Evolutionary conservation across 2,113 vertebrate species (phyloP), one percentile per base, ranked within the genome.

Genomic region (Stigmatopora argus): DNA sequence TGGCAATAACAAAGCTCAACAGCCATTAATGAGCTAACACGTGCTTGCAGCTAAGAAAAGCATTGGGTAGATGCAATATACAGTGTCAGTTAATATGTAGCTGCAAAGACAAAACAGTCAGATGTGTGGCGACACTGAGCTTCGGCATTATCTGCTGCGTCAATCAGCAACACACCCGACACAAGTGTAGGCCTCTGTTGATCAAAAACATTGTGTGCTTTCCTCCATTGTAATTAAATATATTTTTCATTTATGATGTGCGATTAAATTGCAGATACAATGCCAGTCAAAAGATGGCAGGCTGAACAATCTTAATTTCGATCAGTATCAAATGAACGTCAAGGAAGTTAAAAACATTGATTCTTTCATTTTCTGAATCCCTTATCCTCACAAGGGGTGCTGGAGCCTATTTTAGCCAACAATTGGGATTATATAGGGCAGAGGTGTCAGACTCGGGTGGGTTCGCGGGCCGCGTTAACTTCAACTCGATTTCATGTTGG

Each of bases 61-160:
- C 74, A 62, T 73, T 75, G 8, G 62, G 35, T 53, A 63, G 80
- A 77, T 70, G 68, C 66, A 83, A 82, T 75, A 78, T 77, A 71
- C 70, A 75, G 71, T 81, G 83, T 85, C 83, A 80, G 64, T 78
- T 84, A 64, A 82, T 82, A 77, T 83, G 82, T 70, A 78, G 65
- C 3, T 49, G 52, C 47, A 52, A 52, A 60, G 69, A 72, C 74
- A 45, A 77, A 79, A 72, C 62, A 62, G 69, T 69, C n/a, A 17
- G 53, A 64, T 75, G 58, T 62, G 70, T 69, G 56, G 49, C 49
- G 47, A 58, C 69, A 45, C 41, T 48, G 9, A 57, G 65, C 60
- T 47, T 5, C 48, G 62, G 17, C 46, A 71, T 75, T 67, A 80
- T 48, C 69, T 52, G 4, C 18, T 2, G n/a, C 19, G 38, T 21